Base-by-base conservation (phyloP, 2,797 vertebrate genomes). In the Rhabdophis nuchalis region DNA sequence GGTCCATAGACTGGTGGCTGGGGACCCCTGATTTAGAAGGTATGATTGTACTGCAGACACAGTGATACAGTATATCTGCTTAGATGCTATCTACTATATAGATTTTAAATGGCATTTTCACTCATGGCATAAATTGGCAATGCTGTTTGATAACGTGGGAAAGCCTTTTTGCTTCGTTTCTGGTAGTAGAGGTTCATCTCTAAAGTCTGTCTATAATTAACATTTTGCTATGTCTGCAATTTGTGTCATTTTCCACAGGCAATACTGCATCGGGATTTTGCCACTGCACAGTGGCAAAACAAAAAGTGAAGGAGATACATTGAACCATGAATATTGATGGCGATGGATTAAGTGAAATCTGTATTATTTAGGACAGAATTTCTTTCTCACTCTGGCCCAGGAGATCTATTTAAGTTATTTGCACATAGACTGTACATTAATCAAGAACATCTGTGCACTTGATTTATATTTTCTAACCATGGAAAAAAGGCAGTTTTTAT, bases 31-130 rank as follows among this genome's bases (percentile, higher is more conserved):
- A 60, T 52, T 89, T 89, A 58, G n/a, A 92, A 92, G 87, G 29
- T 90, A 32, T 56, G 27, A 53, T 56, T n/a, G 12, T 29, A 68
- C 32, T 41, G 4, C 58, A 64, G 46, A 8, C 12, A 86, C n/a
- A 32, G 86, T 50, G 25, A 57, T 72, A 53, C 5, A 61, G 46
- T 7, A 72, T 50, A 85, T 52, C 89, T 92, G 54, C n/a, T 77
- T 53, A 90, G 90, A 16, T 41, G 23, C 6, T 27, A 29, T 72
- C 5, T 90, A 18, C 41, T 18, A 52, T 36, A 50, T 3, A 72
- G 27, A 89, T 90, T 92, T 90, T 87, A 90, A 87, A 92, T n/a
- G 85, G n/a, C 23, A 87, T 46, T 23, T 92, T 85, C 52, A 85
- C 86, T 86, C 60, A 72, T 90, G 53, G 50, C 46, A 90, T 9